Percentiles rank a stretch among this genome's conserved stretches.
Evolutionary conservation across 37 sponge, comb jelly and placozoan species (phyloP).

Genomic region (Beroe forskalii): DNA sequence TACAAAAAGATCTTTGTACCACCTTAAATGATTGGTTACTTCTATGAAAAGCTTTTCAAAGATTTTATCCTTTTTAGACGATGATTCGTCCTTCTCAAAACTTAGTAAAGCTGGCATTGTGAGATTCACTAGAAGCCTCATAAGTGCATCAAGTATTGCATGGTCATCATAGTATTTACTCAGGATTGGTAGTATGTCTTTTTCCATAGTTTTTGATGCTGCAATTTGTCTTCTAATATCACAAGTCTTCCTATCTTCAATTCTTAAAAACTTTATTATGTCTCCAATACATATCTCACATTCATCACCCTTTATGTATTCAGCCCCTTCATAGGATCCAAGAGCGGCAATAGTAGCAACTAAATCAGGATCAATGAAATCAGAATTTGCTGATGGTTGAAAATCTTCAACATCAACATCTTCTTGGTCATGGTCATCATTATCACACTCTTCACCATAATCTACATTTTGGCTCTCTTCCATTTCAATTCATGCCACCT

Average conservation of each 20-base stretch:
- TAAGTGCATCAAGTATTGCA: conserved; percentile 8
- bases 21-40: conserved; percentile 16
- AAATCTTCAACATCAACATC: background rate
- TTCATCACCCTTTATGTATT: conserved; percentile 30
- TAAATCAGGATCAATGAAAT: conserved; percentile 53
- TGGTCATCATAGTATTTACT: conserved; percentile 22
- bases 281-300: conserved; percentile 57
- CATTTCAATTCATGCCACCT: background rate
- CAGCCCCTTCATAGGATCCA: background rate
- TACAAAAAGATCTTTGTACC: conserved; percentile 16
- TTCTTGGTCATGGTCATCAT: background rate
- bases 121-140: conserved; percentile 26
- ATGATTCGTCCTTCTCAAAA: conserved; percentile 43
- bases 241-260: conserved; percentile 51
- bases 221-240: conserved; percentile 56
- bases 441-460: background rate
- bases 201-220: conserved; percentile 21
- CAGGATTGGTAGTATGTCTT: conserved; percentile 29
- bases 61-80: background rate
- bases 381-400: background rate
- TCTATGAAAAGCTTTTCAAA: conserved; percentile 5
- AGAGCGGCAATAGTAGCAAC: conserved; percentile 42
- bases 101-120: conserved; percentile 42
- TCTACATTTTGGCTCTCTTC: background rate
- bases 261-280: conserved; percentile 37